Percentiles rank a stretch among this genome's conserved stretches.
Conservation (phyloP, 2,113 vertebrate species). For the Lophotis ruficrista region DNA sequence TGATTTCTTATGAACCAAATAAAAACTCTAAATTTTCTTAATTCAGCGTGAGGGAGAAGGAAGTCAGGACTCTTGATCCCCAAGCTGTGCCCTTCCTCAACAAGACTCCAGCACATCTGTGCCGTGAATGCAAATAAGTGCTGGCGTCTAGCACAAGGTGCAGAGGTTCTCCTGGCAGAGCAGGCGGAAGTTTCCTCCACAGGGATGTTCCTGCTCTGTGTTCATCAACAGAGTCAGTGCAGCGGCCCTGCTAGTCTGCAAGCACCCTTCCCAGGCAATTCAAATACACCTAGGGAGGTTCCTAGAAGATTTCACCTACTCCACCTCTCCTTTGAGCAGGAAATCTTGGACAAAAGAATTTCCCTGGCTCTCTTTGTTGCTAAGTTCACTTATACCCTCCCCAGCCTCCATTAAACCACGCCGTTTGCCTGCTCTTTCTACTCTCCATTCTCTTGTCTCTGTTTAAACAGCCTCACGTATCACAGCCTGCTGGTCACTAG, state of each 20-base stretch:
- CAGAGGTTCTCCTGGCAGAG: neutral
- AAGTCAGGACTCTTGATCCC: neutral
- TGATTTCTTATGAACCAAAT: neutral
- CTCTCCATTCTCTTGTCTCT: neutral
- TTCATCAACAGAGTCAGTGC: neutral
- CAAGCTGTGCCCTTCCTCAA: neutral
- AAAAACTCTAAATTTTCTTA: neutral
- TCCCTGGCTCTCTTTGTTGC: neutral
- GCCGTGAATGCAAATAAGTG: neutral
- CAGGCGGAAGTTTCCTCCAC: neutral
- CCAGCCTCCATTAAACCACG: neutral
- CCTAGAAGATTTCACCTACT: neutral
- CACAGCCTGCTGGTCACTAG: slow-evolving; percentile 29
- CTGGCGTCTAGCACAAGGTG: neutral
- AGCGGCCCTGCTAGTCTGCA: neutral
- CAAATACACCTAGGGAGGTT: neutral
- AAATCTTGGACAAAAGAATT: neutral
- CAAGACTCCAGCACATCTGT: neutral
- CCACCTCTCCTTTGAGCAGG: neutral
- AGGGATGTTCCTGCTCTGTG: neutral
- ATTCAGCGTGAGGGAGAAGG: neutral
- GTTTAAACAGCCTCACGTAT: neutral
- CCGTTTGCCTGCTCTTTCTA: neutral
- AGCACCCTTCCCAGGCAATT: neutral
- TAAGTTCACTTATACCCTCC: neutral